Evolutionary conservation across 1,140 invertebrate genomes (phyloP), one percentile per base, ranked within the genome.

Genomic region (Helicoverpa armigera): DNA sequence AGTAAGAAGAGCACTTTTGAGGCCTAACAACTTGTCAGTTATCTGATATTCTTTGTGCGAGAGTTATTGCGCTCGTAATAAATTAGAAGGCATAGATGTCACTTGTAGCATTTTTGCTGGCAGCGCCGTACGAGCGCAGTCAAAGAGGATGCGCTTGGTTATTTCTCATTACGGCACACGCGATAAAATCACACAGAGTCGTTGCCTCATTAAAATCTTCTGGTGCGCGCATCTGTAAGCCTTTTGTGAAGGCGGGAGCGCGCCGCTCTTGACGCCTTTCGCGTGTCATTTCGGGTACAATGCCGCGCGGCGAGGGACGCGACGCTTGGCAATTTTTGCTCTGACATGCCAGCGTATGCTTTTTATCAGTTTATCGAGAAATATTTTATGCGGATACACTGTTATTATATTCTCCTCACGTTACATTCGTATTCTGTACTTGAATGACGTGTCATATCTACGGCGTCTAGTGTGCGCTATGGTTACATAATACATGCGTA

Each of bases 121-220:
- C 84, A 83, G 85, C 85, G 84, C 85, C 80, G 87, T 88, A 83
- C 80, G 86, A 90, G 86, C 89, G 88, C 86, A 91, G 90, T 93
- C 91, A 93, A 92, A 93, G 91, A 92, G 92, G 90, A 93, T 89
- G 91, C 91, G 91, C 90, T 93, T 91, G 92, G 92, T 94, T 94
- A 94, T 94, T 94, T 94, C 92, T 94, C 92, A 94, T 94, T 93
- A 93, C 86, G 86, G 90, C 89, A 91, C 87, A 92, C 88, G 90
- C 92, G 91, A 94, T 94, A 92, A 93, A 94, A 94, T 94, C 92
- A 91, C 91, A 93, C 89, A 92, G 89, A 92, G 90, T 93, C 91
- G 93, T 94, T 93, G 92, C 92, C 92, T 94, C 93, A 94, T 94
- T 94, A 94, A 94, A 94, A 94, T 94, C 92, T 94, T 94, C 92